A percentile compares a stretch with the other conserved stretches of the same genome.
Evolutionary conservation across 2,888 invertebrate genomes (phyloP).

Genomic region (Congeria kusceri): DNA sequence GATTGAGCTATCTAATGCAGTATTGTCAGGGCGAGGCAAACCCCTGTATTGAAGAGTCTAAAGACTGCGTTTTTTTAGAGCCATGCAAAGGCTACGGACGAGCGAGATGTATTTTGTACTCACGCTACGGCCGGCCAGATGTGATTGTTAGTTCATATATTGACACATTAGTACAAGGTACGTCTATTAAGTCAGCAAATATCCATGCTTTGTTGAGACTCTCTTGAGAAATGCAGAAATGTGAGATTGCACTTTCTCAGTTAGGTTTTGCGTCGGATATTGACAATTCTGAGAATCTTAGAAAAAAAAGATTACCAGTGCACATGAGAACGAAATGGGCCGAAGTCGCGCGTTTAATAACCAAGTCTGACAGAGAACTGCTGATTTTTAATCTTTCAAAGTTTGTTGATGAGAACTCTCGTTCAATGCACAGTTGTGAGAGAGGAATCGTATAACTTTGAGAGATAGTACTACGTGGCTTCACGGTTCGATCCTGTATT

Average conservation of each 20-base stretch:
- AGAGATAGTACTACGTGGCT: too few species aligned
- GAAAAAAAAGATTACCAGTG: constrained; percentile 26
- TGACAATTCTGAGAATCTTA: constrained; percentile 36
- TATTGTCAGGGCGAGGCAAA: constrained; percentile 23
- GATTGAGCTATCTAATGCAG: constrained; percentile 27
- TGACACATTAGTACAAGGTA: constrained; percentile 26
- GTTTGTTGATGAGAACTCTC: constrained; percentile 26
- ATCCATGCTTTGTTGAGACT: constrained; percentile 17
- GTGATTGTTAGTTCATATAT: constrained; percentile 31
- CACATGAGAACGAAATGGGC: constrained; percentile 37
- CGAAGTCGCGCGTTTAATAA: constrained; percentile 31
- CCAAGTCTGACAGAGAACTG: constrained; percentile 32
- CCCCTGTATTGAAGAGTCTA: constrained; percentile 26
- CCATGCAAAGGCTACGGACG: constrained; percentile 22
- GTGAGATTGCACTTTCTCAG: constrained; percentile 25
- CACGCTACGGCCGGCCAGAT: constrained; percentile 28
- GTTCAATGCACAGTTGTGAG: too few species aligned
- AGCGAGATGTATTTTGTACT: constrained; percentile 20
- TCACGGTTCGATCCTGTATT: too few species aligned
- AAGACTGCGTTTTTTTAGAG: constrained; percentile 35
- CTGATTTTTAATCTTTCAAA: constrained; percentile 20
- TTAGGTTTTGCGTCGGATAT: neutral
- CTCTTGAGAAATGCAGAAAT: constrained; percentile 34
- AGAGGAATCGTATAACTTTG: too few species aligned
- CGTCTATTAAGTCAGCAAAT: constrained; percentile 6